These are phyloP conservation scores for Littorina saxatilis DNA, from an alignment of 1,140 invertebrate species.

Conservation along the genomic window DNA sequence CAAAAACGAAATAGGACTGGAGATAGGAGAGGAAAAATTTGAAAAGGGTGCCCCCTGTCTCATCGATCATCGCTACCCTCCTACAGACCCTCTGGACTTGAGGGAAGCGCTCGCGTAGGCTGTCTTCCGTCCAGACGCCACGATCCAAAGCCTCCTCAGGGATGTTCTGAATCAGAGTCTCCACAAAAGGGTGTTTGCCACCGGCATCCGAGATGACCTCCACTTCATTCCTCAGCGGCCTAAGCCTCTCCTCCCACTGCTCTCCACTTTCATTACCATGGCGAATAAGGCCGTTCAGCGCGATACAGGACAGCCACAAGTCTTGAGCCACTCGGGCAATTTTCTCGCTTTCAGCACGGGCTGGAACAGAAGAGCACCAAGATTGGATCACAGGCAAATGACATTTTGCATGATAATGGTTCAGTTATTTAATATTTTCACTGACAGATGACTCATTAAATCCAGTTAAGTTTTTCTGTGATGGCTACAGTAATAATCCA, in stretches of 20 bases:
- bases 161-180: slow-evolving; percentile 85
- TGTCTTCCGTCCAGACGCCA: slow-evolving; percentile 91
- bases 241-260: slow-evolving; percentile 77
- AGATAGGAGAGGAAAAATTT: slow-evolving; percentile 92
- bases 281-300: slow-evolving; percentile 86
- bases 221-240: slow-evolving; percentile 86
- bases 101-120: slow-evolving; percentile 88
- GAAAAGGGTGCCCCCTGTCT: slow-evolving; percentile 85
- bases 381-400: too few relatives aligned
- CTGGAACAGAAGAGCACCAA: slow-evolving; percentile 76
- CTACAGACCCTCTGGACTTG: slow-evolving; percentile 80
- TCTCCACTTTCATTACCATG: slow-evolving; percentile 73
- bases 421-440: too few relatives aligned
- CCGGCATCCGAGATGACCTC: slow-evolving; percentile 79
- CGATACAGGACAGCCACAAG: slow-evolving; percentile 94
- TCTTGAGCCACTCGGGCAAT: slow-evolving; percentile 88
- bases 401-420: too few relatives aligned
- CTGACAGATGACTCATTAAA: too few relatives aligned
- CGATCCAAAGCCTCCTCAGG: slow-evolving; percentile 85
- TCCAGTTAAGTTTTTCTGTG: too few relatives aligned
- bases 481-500: too few relatives aligned
- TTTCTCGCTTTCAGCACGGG: slow-evolving; percentile 86
- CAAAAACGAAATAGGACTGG: slow-evolving; percentile 81
- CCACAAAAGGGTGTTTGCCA: slow-evolving; percentile 80
- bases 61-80: slow-evolving; percentile 89